Evolutionary conservation across 30 jellyfish, hydroid and myxozoan species (phyloP).

Genomic region (Aurelia sp.): DNA sequence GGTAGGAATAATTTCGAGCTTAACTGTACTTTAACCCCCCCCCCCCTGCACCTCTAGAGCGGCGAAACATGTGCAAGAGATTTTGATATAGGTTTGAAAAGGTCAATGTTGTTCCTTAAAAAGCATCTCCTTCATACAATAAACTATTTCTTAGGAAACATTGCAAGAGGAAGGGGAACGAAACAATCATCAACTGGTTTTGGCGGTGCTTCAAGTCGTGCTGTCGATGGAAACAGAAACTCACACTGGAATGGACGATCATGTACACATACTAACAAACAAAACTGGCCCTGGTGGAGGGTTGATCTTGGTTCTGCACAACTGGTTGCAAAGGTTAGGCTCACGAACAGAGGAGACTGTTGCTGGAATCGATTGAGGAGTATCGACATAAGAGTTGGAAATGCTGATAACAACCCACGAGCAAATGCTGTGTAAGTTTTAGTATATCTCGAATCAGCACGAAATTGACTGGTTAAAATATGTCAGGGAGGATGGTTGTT

Average conservation of each 20-base stretch:
- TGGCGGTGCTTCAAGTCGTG: constrained; percentile 17
- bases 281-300: constrained; percentile 12
- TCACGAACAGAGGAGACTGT: constrained; percentile 12
- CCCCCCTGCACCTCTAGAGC: no score
- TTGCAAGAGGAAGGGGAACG: constrained; percentile 5
- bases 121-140: no score
- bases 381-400: constrained; percentile 29
- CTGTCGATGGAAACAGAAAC: constrained; percentile 16
- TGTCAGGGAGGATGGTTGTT: background rate
- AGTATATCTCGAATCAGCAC: background rate
- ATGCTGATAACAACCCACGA: background rate
- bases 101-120: no score
- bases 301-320: constrained; percentile 9
- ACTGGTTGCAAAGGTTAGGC: constrained; percentile 14
- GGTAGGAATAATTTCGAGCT: no score
- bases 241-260: background rate
- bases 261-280: constrained; percentile 3
- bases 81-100: no score
- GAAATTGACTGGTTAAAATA: background rate
- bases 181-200: constrained; percentile 1
- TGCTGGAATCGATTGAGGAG: constrained; percentile 8
- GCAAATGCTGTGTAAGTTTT: constrained; percentile 13
- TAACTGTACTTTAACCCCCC: no score
- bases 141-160: background rate
- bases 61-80: no score